phyloP scores from a whole-genome alignment of 2,888 invertebrate species.

The Dinocampus coccinellae region DNA sequence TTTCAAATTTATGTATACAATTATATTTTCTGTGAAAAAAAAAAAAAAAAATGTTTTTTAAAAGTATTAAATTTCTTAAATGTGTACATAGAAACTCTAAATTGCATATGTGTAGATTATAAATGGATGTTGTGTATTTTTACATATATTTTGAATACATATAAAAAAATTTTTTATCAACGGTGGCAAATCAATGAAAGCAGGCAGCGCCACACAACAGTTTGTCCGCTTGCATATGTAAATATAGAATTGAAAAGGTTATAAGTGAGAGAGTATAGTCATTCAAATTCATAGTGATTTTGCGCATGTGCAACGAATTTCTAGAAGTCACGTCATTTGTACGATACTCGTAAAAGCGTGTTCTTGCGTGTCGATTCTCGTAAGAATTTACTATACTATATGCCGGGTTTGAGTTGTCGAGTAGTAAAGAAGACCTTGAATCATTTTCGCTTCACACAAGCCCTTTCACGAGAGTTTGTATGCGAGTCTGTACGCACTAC shows the following conservation, averaged over 20 bases:
- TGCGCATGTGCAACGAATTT: conserved; percentile 24
- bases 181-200: neutral
- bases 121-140: too few species aligned
- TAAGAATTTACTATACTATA: conserved; percentile 36
- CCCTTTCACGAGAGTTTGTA: neutral
- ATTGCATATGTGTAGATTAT: too few species aligned
- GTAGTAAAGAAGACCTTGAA: conserved; percentile 48
- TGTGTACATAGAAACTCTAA: too few species aligned
- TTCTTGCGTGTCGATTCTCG: conserved; percentile 41
- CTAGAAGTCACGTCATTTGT: neutral
- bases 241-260: too few species aligned
- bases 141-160: neutral
- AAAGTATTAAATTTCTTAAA: too few species aligned
- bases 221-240: too few species aligned
- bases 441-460: conserved; percentile 16
- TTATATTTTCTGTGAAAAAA: too few species aligned
- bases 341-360: conserved; percentile 36
- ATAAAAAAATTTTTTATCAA: neutral
- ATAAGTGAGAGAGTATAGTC: neutral
- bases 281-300: neutral
- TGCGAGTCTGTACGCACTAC: neutral
- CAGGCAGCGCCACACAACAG: neutral
- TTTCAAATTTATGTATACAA: too few species aligned
- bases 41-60: too few species aligned
- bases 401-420: conserved; percentile 32